Evolutionary conservation across 2,888 invertebrate genomes (phyloP).

Genomic region (Vandiemenella viatica): DNA sequence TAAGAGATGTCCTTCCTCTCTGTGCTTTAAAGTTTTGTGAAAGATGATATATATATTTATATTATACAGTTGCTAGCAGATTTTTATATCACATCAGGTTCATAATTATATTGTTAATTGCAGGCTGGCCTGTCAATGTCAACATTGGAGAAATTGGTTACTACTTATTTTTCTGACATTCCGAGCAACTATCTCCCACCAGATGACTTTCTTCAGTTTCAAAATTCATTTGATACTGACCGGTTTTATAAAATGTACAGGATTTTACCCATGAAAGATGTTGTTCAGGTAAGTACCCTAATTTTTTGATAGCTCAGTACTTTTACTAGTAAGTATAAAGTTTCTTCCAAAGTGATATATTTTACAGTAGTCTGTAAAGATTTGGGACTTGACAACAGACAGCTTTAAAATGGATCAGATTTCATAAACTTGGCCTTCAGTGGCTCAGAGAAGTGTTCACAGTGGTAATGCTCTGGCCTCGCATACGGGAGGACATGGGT

Average conservation of each 20-base stretch:
- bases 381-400: too few relatives aligned
- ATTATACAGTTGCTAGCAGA: background rate
- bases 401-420: too few relatives aligned
- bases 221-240: conserved; percentile 41
- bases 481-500: too few relatives aligned
- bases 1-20: too few relatives aligned
- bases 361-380: too few relatives aligned
- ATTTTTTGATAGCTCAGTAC: background rate
- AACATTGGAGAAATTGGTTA: conserved; percentile 46
- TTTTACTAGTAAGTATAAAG: background rate
- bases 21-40: background rate
- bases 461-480: too few relatives aligned
- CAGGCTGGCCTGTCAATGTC: conserved; percentile 46
- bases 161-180: conserved; percentile 48
- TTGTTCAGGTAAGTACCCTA: conserved; percentile 40
- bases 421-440: too few relatives aligned
- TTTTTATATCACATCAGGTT: background rate
- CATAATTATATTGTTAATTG: conserved; percentile 19
- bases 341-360: background rate
- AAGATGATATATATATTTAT: background rate
- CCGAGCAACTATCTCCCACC: conserved; percentile 47
- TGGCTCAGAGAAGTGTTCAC: too few relatives aligned
- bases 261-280: conserved; percentile 59
- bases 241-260: conserved; percentile 54
- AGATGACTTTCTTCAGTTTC: conserved; percentile 42